These are phyloP conservation scores for Coryphaenoides rupestris DNA, from an alignment of 2,113 vertebrate genomes.

Conservation along the genomic window DNA sequence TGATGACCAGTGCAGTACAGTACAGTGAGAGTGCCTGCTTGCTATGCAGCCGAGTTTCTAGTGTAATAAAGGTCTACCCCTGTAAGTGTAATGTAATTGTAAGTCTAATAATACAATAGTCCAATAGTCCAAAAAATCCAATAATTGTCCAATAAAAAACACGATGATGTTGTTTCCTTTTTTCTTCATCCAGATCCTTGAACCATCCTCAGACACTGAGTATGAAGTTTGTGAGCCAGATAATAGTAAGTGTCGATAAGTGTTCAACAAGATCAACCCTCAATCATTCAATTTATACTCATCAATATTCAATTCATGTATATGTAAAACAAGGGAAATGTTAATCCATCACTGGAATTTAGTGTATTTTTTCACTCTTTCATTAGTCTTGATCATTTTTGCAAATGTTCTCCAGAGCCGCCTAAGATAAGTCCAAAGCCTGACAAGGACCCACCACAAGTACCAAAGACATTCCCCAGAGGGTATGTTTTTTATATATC, in stretches of 20 bases:
- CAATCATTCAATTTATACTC: background rate
- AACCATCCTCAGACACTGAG: conserved; percentile 50
- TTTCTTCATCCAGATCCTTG: conserved; percentile 51
- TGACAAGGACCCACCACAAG: background rate
- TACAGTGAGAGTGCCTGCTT: no score
- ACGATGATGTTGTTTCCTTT: background rate
- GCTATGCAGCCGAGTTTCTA: no score
- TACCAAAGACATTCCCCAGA: background rate
- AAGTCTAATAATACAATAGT: no score
- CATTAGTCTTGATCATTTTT: background rate
- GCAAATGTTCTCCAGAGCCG: background rate
- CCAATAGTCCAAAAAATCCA: no score
- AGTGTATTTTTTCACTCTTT: background rate
- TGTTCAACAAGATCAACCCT: conserved; percentile 13
- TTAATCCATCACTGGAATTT: conserved; percentile 11
- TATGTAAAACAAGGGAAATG: background rate
- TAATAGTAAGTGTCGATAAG: conserved; percentile 72
- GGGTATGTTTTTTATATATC: background rate
- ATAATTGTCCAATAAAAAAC: no score
- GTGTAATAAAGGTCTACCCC: no score
- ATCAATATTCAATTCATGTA: background rate
- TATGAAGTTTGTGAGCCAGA: conserved; percentile 71
- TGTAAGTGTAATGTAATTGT: no score
- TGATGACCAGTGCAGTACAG: no score
- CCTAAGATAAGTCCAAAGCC: no score